These are phyloP conservation scores for Drosophila sechellia DNA, from an alignment of 1,140 invertebrate genomes.

Conservation along the genomic window DNA sequence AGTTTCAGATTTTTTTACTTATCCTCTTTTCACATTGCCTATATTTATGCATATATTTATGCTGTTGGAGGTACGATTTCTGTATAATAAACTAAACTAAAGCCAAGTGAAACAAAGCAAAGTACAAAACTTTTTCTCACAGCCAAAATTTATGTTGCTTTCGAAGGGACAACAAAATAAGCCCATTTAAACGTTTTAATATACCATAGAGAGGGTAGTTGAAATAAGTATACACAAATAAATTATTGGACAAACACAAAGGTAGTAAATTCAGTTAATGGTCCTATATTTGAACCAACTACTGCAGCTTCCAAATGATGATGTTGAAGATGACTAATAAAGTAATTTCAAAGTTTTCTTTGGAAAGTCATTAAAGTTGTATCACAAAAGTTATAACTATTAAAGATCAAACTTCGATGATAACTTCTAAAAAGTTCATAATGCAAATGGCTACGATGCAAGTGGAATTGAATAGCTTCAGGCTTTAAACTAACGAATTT, in stretches of 20 bases:
- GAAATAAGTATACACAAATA: conserved; percentile 6
- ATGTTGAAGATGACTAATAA: background rate
- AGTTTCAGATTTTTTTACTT: conserved; percentile 12
- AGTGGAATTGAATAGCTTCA: conserved; percentile 1
- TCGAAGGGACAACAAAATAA: conserved; percentile 1
- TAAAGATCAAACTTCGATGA: conserved; percentile 18
- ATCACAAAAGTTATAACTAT: conserved; percentile 16
- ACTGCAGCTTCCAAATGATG: background rate
- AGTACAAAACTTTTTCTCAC: conserved; percentile 22
- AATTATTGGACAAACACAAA: background rate
- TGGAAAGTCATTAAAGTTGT: conserved; percentile 17
- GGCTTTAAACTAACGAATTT: background rate
- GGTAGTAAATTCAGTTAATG: background rate
- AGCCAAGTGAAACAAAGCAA: conserved; percentile 9
- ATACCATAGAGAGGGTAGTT: conserved; percentile 1
- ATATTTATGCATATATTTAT: conserved; percentile 52
- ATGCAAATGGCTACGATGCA: conserved; percentile 9
- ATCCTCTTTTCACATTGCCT: conserved; percentile 21
- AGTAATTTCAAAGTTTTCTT: conserved; percentile 6
- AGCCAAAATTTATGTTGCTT: conserved; percentile 15
- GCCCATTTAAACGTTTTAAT: conserved; percentile 13
- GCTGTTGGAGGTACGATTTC: conserved; percentile 22
- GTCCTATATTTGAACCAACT: background rate
- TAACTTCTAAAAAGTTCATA: conserved; percentile 21
- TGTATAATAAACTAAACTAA: conserved; percentile 33